Conservation (phyloP, 1,140 invertebrate species). For the Steinernema feltiae region DNA sequence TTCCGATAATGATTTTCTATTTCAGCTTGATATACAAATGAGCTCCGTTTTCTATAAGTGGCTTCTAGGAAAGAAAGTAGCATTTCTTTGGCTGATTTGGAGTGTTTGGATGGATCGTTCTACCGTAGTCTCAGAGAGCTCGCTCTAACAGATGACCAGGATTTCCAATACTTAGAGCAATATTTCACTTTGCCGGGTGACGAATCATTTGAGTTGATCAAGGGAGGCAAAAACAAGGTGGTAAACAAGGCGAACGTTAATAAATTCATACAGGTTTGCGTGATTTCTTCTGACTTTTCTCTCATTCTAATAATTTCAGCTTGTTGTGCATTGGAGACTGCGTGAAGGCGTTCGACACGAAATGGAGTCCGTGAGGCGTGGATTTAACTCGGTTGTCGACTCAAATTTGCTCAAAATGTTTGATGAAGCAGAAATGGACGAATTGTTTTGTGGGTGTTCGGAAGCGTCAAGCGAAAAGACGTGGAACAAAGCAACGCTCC, state of each 20-base stretch:
- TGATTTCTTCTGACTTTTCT: no score
- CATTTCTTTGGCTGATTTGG: constrained; percentile 75
- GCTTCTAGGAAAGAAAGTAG: constrained; percentile 82
- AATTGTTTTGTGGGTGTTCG: constrained; percentile 82
- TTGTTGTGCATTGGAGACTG: constrained; percentile 80
- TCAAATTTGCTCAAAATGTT: constrained; percentile 79
- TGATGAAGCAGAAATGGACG: constrained; percentile 91
- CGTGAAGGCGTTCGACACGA: constrained; percentile 84
- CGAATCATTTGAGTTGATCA: constrained; percentile 81
- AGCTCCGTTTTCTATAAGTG: constrained; percentile 91
- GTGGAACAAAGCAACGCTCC: constrained; percentile 36
- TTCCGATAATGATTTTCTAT: constrained; percentile 3
- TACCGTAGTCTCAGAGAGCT: constrained; percentile 77
- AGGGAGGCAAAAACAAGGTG: constrained; percentile 79
- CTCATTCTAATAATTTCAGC: no score
- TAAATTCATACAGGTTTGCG: constrained; percentile 79
- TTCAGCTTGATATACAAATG: constrained; percentile 86
- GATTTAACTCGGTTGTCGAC: constrained; percentile 92
- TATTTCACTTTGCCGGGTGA: constrained; percentile 92
- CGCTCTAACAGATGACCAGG: constrained; percentile 50
- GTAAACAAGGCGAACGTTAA: constrained; percentile 89
- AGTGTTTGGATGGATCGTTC: constrained; percentile 77
- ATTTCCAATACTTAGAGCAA: constrained; percentile 65
- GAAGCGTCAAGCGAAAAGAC: constrained; percentile 39
- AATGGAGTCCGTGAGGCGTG: constrained; percentile 93